Base-by-base conservation (phyloP, 1,140 invertebrate species). In the Drosophila novamexicana region DNA sequence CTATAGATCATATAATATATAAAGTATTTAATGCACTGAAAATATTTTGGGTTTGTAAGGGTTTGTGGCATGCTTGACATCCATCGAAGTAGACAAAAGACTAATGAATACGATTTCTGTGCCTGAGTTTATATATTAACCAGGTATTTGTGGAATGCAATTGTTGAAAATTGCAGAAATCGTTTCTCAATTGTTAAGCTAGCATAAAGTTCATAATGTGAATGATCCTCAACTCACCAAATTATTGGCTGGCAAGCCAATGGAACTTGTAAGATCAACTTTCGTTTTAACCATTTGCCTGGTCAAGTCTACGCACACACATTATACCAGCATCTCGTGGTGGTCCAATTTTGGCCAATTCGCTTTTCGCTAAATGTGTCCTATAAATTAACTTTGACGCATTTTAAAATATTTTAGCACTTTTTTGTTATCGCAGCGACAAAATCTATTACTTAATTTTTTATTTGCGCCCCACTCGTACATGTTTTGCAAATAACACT, bases 381-480 rank as follows among this genome's bases (percentile, higher is more conserved):
- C 81, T 67, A 89, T 89, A 90, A 89, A 89, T 89, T 84, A 74
- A 50, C 61, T 76, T 79, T 78, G 84, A 89, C 81, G 75, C 85
- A 75, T 84, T 89, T 89, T 75, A 72, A 89, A 90, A 89, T 89
- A 89, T 89, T 89, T 89, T 89, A 89, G 84, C 84, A 89, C 84
- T 89, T 90, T 89, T 89, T 62, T 79, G 75, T 79, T 89, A 89
- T 89, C 85, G 71, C 77, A 40, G 77, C 81, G 77, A 89, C 84
- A 89, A 90, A 89, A 89, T 89, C 84, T 89, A 89, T 89, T 89
- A 89, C 84, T 89, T 89, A 89, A 89, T 89, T 89, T 88, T 88
- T 89, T 88, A 79, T 86, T 79, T 83, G 71, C 57, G 18, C 57
- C 58, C 64, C 71, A 76, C 54, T 71, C 75, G 80, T 70, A 69